Conservation (phyloP, 2,888 invertebrate genomes). For the Monoplex corrugatus region DNA sequence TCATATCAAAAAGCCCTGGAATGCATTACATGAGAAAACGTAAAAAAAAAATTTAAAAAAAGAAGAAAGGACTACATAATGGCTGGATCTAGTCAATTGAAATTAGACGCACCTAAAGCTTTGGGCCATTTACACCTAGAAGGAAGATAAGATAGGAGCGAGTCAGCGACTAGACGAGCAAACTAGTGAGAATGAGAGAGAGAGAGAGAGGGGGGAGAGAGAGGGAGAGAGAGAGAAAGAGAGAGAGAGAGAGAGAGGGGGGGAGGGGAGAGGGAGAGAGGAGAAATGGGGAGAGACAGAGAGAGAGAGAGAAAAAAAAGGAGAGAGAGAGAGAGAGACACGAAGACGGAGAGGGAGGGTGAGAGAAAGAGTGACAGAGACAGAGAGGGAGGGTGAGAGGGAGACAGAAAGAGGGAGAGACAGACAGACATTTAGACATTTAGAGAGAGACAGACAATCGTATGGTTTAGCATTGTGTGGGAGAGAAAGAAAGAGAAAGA, state of each 20-base stretch:
- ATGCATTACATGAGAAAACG: too few species aligned
- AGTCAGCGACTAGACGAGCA: background rate
- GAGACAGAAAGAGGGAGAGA: background rate
- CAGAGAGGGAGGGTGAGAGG: background rate
- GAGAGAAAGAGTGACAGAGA: background rate
- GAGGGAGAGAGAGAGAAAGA: slow-evolving; percentile 42
- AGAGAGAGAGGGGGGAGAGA: slow-evolving; percentile 10
- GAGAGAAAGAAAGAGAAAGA: background rate
- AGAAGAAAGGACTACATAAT: background rate
- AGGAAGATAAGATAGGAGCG: background rate
- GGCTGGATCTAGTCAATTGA: too few species aligned
- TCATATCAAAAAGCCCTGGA: background rate
- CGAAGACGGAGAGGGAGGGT: too few species aligned
- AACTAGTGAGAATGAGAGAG: slow-evolving; percentile 29
- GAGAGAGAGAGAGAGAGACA: background rate
- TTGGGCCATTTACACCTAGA: background rate
- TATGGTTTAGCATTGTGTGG: background rate
- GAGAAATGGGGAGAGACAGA: slow-evolving; percentile 1
- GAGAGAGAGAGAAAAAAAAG: background rate
- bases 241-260: slow-evolving; percentile 43
- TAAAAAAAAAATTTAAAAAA: background rate
- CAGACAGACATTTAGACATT: background rate
- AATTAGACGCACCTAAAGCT: background rate
- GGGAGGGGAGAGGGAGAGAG: too few species aligned
- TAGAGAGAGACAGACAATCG: background rate